Evolutionary conservation across 30 jellyfish, hydroid and myxozoan genomes (phyloP).

Genomic region (Chironex yamaguchii): DNA sequence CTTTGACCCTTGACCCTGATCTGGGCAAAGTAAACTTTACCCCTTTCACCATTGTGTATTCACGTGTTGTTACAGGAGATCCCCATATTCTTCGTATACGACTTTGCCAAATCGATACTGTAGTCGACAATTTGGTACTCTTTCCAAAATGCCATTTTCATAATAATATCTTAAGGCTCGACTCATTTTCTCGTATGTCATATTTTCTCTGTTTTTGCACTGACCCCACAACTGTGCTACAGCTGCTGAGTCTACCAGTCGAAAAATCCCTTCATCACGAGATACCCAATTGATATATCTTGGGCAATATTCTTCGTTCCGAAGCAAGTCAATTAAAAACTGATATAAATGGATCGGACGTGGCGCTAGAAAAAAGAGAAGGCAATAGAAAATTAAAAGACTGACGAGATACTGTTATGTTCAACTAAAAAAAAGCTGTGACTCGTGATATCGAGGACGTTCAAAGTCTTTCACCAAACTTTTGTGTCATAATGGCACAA

Average conservation of each 20-base stretch:
- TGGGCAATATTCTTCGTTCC: constrained; percentile 70
- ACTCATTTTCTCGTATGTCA: constrained; percentile 90
- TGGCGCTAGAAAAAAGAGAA: background rate
- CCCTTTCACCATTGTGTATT: too few relatives aligned
- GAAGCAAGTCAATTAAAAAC: constrained; percentile 75
- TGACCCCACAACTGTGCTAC: constrained; percentile 93
- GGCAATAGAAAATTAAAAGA: too few relatives aligned
- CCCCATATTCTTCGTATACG: constrained; percentile 72
- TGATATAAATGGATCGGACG: constrained; percentile 73
- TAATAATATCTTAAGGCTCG: constrained; percentile 80
- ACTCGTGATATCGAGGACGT: too few relatives aligned
- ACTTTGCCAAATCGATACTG: constrained; percentile 79
- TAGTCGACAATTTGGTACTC: constrained; percentile 83
- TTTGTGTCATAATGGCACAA: too few relatives aligned
- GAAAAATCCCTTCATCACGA: constrained; percentile 79
- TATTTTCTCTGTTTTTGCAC: constrained; percentile 83
- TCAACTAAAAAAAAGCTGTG: too few relatives aligned
- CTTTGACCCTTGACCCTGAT: too few relatives aligned
- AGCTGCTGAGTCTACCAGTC: constrained; percentile 86
- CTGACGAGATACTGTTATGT: too few relatives aligned
- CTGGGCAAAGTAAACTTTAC: too few relatives aligned
- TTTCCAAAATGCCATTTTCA: constrained; percentile 81
- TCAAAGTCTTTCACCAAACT: too few relatives aligned
- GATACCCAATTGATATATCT: constrained; percentile 84
- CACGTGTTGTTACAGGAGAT: background rate